Percentiles rank a stretch among this genome's conserved stretches.
These are phyloP conservation scores for Galaxias olidus DNA, from an alignment of 2,797 vertebrate species.

Conservation along the genomic window DNA sequence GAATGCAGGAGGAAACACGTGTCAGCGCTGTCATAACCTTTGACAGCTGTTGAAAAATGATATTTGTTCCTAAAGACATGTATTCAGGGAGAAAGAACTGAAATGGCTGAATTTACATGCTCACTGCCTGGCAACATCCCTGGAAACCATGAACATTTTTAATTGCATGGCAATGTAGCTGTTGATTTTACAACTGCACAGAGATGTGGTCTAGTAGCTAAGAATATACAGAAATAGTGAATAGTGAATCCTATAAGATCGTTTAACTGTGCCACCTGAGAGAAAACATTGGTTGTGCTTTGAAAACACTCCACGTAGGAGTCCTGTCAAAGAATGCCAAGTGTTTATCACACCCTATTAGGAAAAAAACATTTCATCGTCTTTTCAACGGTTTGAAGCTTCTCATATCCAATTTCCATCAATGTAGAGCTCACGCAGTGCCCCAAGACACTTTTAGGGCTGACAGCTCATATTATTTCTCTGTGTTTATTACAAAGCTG, in stretches of 20 bases:
- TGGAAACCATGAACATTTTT: too few relatives aligned
- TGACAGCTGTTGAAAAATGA: background rate
- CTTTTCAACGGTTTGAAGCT: constrained; percentile 59
- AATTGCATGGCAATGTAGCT: too few relatives aligned
- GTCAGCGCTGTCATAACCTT: background rate
- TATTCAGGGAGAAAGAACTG: background rate
- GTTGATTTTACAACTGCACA: too few relatives aligned
- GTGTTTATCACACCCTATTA: constrained; percentile 50
- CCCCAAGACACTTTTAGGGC: constrained; percentile 46
- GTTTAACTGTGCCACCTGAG: constrained; percentile 14
- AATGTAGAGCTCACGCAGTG: constrained; percentile 47
- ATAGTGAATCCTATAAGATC: background rate
- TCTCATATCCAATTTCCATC: constrained; percentile 70
- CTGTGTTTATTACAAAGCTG: constrained; percentile 60
- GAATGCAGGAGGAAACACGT: constrained; percentile 32
- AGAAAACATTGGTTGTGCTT: constrained; percentile 21
- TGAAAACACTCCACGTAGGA: constrained; percentile 43
- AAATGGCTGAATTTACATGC: too few relatives aligned
- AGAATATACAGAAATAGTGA: too few relatives aligned
- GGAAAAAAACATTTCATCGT: constrained; percentile 48
- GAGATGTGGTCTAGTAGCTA: too few relatives aligned
- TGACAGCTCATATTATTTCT: constrained; percentile 68
- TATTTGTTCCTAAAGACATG: background rate
- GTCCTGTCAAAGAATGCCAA: constrained; percentile 32
- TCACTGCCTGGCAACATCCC: too few relatives aligned